Evolutionary conservation across 2,797 vertebrate genomes (phyloP).

Genomic region (Falco biarmicus): DNA sequence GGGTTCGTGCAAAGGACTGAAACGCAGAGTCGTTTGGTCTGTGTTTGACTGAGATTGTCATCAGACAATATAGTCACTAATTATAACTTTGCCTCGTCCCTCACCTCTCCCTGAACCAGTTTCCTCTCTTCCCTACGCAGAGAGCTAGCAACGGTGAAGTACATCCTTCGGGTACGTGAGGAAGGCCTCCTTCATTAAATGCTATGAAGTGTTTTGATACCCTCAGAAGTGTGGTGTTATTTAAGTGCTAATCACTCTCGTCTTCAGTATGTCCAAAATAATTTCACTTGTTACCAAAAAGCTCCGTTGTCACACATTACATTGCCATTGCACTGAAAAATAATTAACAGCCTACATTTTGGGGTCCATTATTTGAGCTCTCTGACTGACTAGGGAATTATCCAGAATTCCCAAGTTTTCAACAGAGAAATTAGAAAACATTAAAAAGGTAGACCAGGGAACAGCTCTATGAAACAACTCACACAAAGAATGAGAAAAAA

Average conservation of each 20-base stretch:
- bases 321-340: constrained; percentile 64
- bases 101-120: constrained; percentile 38
- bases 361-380: constrained; percentile 70
- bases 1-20: neutral
- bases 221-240: constrained; percentile 50
- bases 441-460: constrained; percentile 74
- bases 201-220: constrained; percentile 38
- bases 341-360: constrained; percentile 75
- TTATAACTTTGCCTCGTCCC: constrained; percentile 4
- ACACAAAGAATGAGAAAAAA: constrained; percentile 66
- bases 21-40: neutral
- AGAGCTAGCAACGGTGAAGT: neutral
- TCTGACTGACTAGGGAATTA: constrained; percentile 77
- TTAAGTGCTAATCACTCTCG: constrained; percentile 67
- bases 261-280: constrained; percentile 57
- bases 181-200: constrained; percentile 66
- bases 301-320: constrained; percentile 67
- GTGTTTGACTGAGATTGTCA: neutral
- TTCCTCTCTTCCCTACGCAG: constrained; percentile 12
- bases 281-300: constrained; percentile 66
- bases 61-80: neutral
- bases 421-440: constrained; percentile 72
- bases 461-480: constrained; percentile 68
- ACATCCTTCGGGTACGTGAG: constrained; percentile 14
- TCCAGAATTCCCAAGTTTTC: constrained; percentile 75